Evolutionary conservation across 1,140 invertebrate species (phyloP).

Genomic region (Leptinotarsa undecemlineata): DNA sequence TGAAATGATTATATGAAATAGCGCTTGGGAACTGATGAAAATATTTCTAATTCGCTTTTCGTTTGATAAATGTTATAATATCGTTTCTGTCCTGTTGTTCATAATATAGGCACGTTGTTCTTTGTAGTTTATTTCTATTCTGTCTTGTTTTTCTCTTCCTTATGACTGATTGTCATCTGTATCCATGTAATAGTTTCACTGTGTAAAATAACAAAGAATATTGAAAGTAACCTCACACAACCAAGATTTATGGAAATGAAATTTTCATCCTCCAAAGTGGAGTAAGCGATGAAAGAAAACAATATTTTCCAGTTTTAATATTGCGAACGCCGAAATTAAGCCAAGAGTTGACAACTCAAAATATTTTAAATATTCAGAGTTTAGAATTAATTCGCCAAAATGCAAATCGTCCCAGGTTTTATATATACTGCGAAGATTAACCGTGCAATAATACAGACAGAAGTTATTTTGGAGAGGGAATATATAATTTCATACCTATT

Average conservation of each 20-base stretch:
- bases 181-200: too few relatives aligned
- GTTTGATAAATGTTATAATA: too few relatives aligned
- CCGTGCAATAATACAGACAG: conserved; percentile 1
- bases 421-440: conserved; percentile 11
- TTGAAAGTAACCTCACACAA: too few relatives aligned
- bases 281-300: background rate
- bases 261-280: background rate
- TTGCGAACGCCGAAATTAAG: background rate
- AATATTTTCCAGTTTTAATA: conserved; percentile 20
- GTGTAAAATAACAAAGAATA: too few relatives aligned
- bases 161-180: too few relatives aligned
- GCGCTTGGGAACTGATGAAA: too few relatives aligned
- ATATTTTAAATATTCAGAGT: conserved; percentile 12
- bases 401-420: conserved; percentile 8
- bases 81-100: too few relatives aligned
- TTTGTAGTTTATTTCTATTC: too few relatives aligned
- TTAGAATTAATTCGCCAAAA: conserved; percentile 16
- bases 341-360: conserved; percentile 17
- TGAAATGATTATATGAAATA: too few relatives aligned
- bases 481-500: conserved; percentile 15
- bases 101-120: too few relatives aligned
- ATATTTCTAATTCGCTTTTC: too few relatives aligned
- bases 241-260: conserved; percentile 1
- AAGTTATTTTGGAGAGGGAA: conserved; percentile 5
- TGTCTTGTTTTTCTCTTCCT: too few relatives aligned